phyloP scores from a whole-genome alignment of 2,888 invertebrate species.

The Trichopria drosophilae region DNA sequence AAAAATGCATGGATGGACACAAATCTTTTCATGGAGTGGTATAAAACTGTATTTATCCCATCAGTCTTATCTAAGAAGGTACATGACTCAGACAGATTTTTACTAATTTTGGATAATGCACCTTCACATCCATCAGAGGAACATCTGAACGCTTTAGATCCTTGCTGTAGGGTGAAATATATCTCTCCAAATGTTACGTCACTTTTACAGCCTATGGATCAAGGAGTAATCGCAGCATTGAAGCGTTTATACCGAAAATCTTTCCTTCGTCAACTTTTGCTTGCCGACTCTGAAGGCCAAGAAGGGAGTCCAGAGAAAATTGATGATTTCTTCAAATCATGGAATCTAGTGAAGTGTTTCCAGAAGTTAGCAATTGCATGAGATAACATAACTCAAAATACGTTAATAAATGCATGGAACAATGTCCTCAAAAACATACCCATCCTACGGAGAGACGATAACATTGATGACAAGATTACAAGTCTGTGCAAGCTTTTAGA shows the following conservation, averaged over 20 bases:
- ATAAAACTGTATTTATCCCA: conserved; percentile 12
- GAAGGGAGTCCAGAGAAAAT: too few species aligned
- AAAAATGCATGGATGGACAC: conserved; percentile 13
- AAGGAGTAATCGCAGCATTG: conserved; percentile 13
- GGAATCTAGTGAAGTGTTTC: too few species aligned
- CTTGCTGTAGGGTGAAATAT: conserved; percentile 12
- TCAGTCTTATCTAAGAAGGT: neutral
- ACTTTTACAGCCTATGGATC: conserved; percentile 15
- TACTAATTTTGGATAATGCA: conserved; percentile 11
- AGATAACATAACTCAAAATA: too few species aligned
- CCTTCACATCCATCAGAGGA: conserved; percentile 8
- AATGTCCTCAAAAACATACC: too few species aligned
- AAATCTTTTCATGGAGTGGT: conserved; percentile 13
- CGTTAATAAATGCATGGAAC: too few species aligned
- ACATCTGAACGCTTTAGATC: conserved; percentile 10
- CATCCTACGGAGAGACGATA: too few species aligned
- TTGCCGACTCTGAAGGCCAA: too few species aligned
- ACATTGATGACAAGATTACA: too few species aligned
- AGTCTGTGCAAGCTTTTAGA: too few species aligned
- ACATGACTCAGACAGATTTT: conserved; percentile 4
- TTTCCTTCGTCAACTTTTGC: conserved; percentile 12
- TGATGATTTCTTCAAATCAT: too few species aligned
- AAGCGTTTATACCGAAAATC: conserved; percentile 10
- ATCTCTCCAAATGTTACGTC: conserved; percentile 14
- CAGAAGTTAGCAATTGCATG: too few species aligned